Base-by-base conservation (phyloP, 1,140 invertebrate species). In the Drosophila nasuta region DNA sequence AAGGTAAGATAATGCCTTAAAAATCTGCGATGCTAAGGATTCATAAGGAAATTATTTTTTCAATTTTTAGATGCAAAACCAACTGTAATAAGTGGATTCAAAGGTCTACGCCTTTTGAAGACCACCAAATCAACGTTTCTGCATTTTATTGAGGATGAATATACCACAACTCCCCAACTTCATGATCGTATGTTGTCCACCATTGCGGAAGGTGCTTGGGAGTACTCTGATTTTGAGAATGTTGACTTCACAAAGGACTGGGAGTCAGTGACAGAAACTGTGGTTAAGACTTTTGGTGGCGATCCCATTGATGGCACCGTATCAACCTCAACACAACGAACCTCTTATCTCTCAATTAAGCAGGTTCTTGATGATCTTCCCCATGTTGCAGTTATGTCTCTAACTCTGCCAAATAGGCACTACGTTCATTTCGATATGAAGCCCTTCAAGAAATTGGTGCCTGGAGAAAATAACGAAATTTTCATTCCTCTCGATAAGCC, bases 361-460 rank as follows among this genome's bases (percentile, higher is more conserved):
- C 92, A 93, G 57, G 94, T 95, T 10, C 88, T 97, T 38, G 94
- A 95, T 81, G 94, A 94, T 88, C 92, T 96, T 51, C 92, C 94
- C 3, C 93, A 96, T 94, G 94, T 96, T 45, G 91, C 92, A 1
- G 94, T 94, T 75, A 95, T 96, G 15, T 94, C 95, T 70, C 96
- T 96, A 94, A 93, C 93, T 66, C 95, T 96, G 94, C 96, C 96
- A 0, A 96, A 96, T 87, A 96, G 95, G 81, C 96, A 97, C 91
- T 96, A 96, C 85, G 94, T 95, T 69, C 94, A 94, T 62, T 93
- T 96, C 10, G 96, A 97, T 87, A 93, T 96, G 46, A 94, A 94
- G 13, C 95, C 95, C 75, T 96, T 96, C 91, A 92, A 94, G 1
- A 94, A 94, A 41, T 87, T 96, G 5, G 94, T 94, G 1, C 93